Base-by-base conservation (phyloP, 2,113 vertebrate species). In the Actenoides hombroni region DNA sequence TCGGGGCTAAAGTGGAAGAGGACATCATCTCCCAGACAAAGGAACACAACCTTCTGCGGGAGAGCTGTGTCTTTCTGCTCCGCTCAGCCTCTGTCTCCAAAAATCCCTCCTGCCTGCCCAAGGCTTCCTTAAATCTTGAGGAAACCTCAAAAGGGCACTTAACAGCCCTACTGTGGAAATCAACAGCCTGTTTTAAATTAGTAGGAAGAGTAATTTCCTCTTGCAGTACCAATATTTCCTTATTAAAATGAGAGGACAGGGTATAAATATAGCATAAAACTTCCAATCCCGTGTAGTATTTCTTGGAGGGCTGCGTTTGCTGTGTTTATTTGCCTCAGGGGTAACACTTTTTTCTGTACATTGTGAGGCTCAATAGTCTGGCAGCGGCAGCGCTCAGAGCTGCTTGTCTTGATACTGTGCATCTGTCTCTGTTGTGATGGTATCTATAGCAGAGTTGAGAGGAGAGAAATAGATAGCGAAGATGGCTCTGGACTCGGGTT, bases 291-390 rank as follows among this genome's bases (percentile, higher is more conserved):
- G 53, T 88, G 88, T 93, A 81, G 88, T 94, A 68, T 94, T 93
- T 96, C 92, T 96, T 95, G 94, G 92, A 96, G 96, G 86, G 75
- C 92, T 94, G 90, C 87, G 92, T 95, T 95, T 92, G 88, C 91
- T 94, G 20, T 96, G 90, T 96, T 94, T 93, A 95, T 96, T 94
- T 96, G 95, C 95, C 94, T 96, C 96, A 94, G 96, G 96, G 96
- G 94, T 95, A 96, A 96, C 94, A 96, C 96, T 97, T 96, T 93
- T 95, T 97, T 92, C 81, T 94, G 94, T 96, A 95, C 88, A 84
- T 97, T 86, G 95, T 96, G 94, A 96, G 95, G 92, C 95, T 94
- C 95, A 95, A 95, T 96, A 96, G 95, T 97, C 95, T 97, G 95
- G 96, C 94, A 96, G 92, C 78, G 13, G 83, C 91, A 96, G 91